Conservation (phyloP, 2,113 vertebrate genomes). For the Microcebus jonahi region DNA sequence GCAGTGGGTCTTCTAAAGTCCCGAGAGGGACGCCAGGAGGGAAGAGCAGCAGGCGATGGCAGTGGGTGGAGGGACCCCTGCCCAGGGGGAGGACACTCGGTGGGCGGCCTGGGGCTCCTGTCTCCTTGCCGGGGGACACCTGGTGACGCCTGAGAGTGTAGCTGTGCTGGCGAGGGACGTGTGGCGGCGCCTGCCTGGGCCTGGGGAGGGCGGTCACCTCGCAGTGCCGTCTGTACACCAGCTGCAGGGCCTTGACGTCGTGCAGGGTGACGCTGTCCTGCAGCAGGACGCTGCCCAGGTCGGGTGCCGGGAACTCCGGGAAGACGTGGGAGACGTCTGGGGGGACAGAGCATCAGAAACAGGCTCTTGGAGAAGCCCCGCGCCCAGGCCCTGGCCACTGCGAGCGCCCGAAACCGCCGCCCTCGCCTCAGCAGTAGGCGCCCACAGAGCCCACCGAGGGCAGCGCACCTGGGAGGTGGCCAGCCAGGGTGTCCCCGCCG, state of each 20-base stretch:
- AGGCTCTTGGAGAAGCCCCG: too few relatives aligned
- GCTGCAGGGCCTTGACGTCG: conserved; percentile 94
- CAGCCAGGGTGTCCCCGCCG: fast-evolving
- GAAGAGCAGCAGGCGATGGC: neutral
- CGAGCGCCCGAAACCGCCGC: fast-evolving
- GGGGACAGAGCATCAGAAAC: neutral
- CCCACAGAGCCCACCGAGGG: neutral
- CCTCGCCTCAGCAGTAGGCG: neutral
- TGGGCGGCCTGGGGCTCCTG: neutral
- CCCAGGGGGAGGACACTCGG: neutral
- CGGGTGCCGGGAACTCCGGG: conserved; percentile 93
- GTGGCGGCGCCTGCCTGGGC: neutral
- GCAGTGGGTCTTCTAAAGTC: neutral
- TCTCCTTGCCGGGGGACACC: neutral
- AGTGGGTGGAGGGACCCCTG: neutral
- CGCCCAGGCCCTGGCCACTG: neutral
- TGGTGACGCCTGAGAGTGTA: fast-evolving
- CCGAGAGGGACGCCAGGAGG: neutral
- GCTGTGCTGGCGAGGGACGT: fast-evolving
- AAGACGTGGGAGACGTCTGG: conserved; percentile 93
- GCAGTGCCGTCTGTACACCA: conserved; percentile 95
- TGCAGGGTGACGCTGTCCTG: conserved; percentile 91
- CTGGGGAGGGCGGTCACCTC: conserved; percentile 87
- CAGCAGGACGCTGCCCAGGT: conserved; percentile 87
- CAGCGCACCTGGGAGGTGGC: neutral